Evolutionary conservation across 2,113 vertebrate genomes (phyloP), one percentile per base, ranked within the genome.

Genomic region (Choloepus hoffmanni): DNA sequence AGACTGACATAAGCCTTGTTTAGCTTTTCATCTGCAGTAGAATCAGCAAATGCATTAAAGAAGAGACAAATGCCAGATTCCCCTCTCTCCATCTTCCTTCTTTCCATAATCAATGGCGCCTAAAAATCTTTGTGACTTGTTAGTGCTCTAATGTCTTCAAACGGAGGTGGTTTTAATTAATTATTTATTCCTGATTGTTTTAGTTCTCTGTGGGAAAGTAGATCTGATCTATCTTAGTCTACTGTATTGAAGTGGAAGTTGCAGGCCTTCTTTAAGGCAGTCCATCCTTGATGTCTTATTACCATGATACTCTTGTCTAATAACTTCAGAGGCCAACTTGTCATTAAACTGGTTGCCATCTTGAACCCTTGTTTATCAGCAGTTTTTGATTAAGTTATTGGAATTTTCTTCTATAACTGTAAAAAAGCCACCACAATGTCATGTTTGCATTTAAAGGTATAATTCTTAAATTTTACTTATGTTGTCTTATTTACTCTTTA

Each of bases 401-500:
- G 40, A 79, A 30, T 40, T 11, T 14, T 67, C 50, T 72, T 62
- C 48, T 28, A 2, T n/a, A 60, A 30, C 43, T 10, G 2, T 62
- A 18, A 40, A 68, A 53, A 90, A 92, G 60, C 43, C 5, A 89
- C 43, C 19, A 21, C 53, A 16, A 1, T 50, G 11, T 36, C 33
- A 14, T 73, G 55, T 55, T 92, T 88, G 5, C 24, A 23, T 62
- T 85, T 60, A 28, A 86, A 93, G 88, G 77, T 11, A 5, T 15
- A 48, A 2, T 63, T 81, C 85, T 28, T 74, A 85, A 33, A 36
- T 90, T 87, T 90, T 84, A 26, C 58, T 50, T 74, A 23, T 24
- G 36, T 72, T 10, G n/a, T 92, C 45, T 84, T 72, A 58, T 76
- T 94, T 79, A 70, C 83, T 48, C 55, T 68, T 95, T 40, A 60